These are phyloP conservation scores for Eurystomus gularis DNA, from an alignment of 2,113 vertebrate genomes.

Conservation along the genomic window DNA sequence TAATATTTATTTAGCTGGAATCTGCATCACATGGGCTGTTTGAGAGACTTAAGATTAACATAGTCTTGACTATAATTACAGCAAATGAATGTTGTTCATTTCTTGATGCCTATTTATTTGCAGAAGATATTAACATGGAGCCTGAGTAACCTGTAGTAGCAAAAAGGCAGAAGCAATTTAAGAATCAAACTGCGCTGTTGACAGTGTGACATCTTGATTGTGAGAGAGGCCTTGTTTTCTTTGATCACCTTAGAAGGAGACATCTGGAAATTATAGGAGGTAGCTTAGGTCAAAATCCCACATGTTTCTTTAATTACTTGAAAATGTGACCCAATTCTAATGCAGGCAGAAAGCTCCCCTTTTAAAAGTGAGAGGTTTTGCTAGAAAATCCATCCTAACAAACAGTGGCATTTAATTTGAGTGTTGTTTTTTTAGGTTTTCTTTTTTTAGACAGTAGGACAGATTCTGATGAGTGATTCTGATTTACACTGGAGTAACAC, in stretches of 20 bases:
- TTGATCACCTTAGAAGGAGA: conserved; percentile 55
- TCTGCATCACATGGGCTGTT: conserved; percentile 12
- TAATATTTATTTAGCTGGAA: conserved; percentile 51
- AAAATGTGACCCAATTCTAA: conserved; percentile 57
- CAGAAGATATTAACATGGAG: background rate
- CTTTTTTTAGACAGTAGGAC: background rate
- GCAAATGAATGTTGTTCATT: conserved; percentile 4
- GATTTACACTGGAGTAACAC: background rate
- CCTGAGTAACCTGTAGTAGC: background rate
- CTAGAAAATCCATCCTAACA: conserved; percentile 25
- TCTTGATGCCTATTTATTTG: background rate
- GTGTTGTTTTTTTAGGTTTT: background rate
- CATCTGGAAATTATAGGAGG: conserved; percentile 73
- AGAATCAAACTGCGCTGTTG: background rate
- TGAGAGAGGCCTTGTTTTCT: conserved; percentile 59
- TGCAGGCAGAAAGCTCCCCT: conserved; percentile 16
- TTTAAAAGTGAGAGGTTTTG: conserved; percentile 46
- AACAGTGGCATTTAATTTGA: background rate
- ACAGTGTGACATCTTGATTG: conserved; percentile 58
- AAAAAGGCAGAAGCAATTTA: conserved; percentile 48
- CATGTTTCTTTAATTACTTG: conserved; percentile 67
- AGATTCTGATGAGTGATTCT: background rate
- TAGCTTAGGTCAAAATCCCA: conserved; percentile 65
- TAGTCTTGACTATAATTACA: background rate
- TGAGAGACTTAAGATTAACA: conserved; percentile 36